These are phyloP conservation scores for Irena cyanogastra DNA, from an alignment of 2,113 vertebrate genomes.

Conservation along the genomic window DNA sequence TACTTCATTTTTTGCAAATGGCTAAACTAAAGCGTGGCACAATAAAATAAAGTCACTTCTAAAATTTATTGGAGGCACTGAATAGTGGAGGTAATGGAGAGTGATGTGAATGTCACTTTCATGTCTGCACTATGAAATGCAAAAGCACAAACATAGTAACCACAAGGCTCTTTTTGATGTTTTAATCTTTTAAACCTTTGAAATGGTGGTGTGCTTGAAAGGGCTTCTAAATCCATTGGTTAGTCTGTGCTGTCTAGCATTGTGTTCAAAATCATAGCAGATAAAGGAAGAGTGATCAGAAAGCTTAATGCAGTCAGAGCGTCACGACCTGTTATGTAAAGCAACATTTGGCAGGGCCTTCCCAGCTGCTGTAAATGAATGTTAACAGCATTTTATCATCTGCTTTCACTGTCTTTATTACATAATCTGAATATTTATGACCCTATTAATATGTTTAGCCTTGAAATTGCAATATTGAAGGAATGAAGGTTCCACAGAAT, in stretches of 20 bases:
- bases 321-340: slow-evolving; percentile 65
- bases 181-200: slow-evolving; percentile 56
- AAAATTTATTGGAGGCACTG: neutral
- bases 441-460: slow-evolving; percentile 62
- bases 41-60: neutral
- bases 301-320: slow-evolving; percentile 66
- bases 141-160: slow-evolving; percentile 9
- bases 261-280: slow-evolving; percentile 48
- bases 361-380: slow-evolving; percentile 69
- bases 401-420: slow-evolving; percentile 63
- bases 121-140: slow-evolving; percentile 9
- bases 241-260: neutral
- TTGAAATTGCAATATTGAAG: slow-evolving; percentile 63
- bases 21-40: neutral
- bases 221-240: slow-evolving; percentile 42
- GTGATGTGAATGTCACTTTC: neutral
- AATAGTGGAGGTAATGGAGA: neutral
- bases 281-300: slow-evolving; percentile 63
- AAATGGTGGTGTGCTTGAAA: slow-evolving; percentile 30
- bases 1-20: neutral
- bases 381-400: slow-evolving; percentile 69
- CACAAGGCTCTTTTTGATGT: neutral
- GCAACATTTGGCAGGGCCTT: slow-evolving; percentile 62
- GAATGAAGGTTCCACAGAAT: slow-evolving; percentile 27
- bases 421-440: slow-evolving; percentile 71